Percentiles rank a stretch among this genome's conserved stretches.
Conservation (phyloP, 2,888 invertebrate species). For the Tinea trinotella region DNA sequence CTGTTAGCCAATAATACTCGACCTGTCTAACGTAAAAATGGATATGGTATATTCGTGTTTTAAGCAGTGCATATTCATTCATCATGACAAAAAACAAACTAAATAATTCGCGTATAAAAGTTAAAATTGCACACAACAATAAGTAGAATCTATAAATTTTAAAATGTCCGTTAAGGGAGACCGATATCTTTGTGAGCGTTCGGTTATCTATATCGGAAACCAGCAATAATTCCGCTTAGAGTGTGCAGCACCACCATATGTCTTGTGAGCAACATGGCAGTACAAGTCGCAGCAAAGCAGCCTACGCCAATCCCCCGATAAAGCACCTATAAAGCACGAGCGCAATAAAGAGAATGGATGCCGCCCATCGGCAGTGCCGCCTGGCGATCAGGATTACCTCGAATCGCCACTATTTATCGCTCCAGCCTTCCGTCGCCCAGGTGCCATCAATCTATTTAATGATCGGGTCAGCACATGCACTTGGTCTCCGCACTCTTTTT, state of each 20-base stretch:
- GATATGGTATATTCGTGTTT: too few species aligned
- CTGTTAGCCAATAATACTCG: too few species aligned
- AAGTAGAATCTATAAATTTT: too few species aligned
- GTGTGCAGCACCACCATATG: slow-evolving; percentile 44
- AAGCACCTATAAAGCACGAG: slow-evolving; percentile 55
- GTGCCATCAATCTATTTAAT: slow-evolving; percentile 73
- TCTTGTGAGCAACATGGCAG: slow-evolving; percentile 34
- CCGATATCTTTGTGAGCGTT: slow-evolving; percentile 6
- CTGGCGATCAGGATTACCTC: slow-evolving; percentile 58
- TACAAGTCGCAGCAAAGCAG: slow-evolving; percentile 3
- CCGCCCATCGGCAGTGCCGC: slow-evolving; percentile 63
- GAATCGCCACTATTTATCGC: slow-evolving; percentile 73
- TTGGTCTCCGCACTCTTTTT: slow-evolving; percentile 48
- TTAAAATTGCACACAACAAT: too few species aligned
- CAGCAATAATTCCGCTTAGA: slow-evolving; percentile 23
- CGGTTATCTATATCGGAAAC: too few species aligned
- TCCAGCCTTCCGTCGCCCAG: slow-evolving; percentile 63
- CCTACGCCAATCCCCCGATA: slow-evolving; percentile 9
- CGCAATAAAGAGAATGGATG: slow-evolving; percentile 72
- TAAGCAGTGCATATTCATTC: too few species aligned
- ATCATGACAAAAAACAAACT: too few species aligned
- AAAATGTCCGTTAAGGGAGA: not conserved
- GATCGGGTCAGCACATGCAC: slow-evolving; percentile 71
- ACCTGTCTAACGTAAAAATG: too few species aligned
- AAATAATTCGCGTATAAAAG: too few species aligned